Evolutionary conservation across 2,888 invertebrate genomes (phyloP).

Genomic region (Isoperla grammatica): DNA sequence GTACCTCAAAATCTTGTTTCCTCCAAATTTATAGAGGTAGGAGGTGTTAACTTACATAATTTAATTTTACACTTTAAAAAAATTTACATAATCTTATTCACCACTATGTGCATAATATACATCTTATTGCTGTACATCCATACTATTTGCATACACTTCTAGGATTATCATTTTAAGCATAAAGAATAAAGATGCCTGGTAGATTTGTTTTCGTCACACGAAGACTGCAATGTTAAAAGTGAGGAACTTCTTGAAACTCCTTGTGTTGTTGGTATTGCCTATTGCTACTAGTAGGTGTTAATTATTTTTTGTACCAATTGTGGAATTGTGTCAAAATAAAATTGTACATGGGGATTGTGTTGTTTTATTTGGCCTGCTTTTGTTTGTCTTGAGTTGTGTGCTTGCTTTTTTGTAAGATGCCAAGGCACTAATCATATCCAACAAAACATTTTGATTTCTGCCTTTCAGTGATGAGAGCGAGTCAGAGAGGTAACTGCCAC

Average conservation of each 20-base stretch:
- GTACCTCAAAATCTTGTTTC: too few relatives aligned
- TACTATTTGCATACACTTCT: too few relatives aligned
- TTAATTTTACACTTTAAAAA: too few relatives aligned
- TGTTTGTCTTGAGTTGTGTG: background rate
- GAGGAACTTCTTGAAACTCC: background rate
- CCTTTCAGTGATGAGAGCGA: constrained; percentile 8
- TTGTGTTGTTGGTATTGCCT: background rate
- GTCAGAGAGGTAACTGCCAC: background rate
- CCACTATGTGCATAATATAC: too few relatives aligned
- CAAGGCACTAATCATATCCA: background rate
- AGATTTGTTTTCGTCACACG: too few relatives aligned
- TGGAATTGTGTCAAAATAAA: constrained; percentile 18
- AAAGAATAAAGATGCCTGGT: too few relatives aligned
- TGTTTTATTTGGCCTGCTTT: background rate
- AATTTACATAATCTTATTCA: too few relatives aligned
- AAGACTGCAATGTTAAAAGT: background rate
- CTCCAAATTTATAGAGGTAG: too few relatives aligned
- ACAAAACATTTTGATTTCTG: background rate
- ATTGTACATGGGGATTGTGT: constrained; percentile 13
- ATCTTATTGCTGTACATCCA: too few relatives aligned
- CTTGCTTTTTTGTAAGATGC: background rate
- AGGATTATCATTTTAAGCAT: too few relatives aligned
- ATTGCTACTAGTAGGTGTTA: background rate
- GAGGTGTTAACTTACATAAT: too few relatives aligned
- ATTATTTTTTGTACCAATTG: background rate